These are phyloP conservation scores for Chanos chanos DNA, from an alignment of 2,797 vertebrate species.

Conservation along the genomic window DNA sequence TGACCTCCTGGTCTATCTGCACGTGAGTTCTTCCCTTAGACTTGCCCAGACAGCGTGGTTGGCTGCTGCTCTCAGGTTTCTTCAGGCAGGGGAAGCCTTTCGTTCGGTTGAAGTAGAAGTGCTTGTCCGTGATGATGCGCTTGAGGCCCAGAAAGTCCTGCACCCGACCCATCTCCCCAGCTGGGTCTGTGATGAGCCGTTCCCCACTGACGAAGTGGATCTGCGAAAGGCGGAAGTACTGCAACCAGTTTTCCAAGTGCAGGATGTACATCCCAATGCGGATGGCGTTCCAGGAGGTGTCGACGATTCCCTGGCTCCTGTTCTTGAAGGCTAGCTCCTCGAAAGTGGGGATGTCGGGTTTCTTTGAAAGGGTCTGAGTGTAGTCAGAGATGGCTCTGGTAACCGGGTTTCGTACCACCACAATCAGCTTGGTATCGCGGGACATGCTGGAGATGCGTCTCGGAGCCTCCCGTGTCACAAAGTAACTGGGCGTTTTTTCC, in stretches of 20 bases:
- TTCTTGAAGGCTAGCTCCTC: constrained; percentile 93
- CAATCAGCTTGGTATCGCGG: constrained; percentile 86
- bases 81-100: constrained; percentile 97
- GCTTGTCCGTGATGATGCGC: constrained; percentile 90
- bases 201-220: constrained; percentile 97
- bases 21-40: constrained; percentile 96
- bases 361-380: constrained; percentile 94
- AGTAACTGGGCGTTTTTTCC: constrained; percentile 98
- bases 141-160: constrained; percentile 96
- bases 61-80: constrained; percentile 82
- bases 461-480: constrained; percentile 89
- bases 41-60: constrained; percentile 92
- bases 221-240: constrained; percentile 88
- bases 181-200: constrained; percentile 89
- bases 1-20: constrained; percentile 91
- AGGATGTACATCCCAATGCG: constrained; percentile 92
- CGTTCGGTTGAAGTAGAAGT: constrained; percentile 98
- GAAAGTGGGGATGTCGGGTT: constrained; percentile 92
- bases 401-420: constrained; percentile 94
- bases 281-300: constrained; percentile 93
- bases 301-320: constrained; percentile 82
- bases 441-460: constrained; percentile 90
- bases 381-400: constrained; percentile 97
- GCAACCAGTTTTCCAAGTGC: constrained; percentile 93
- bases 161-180: constrained; percentile 89